A percentile compares a stretch with the other conserved stretches of the same genome.
These are phyloP conservation scores for Drosophila acutilabella DNA, from an alignment of 2,888 invertebrate species.

Conservation along the genomic window DNA sequence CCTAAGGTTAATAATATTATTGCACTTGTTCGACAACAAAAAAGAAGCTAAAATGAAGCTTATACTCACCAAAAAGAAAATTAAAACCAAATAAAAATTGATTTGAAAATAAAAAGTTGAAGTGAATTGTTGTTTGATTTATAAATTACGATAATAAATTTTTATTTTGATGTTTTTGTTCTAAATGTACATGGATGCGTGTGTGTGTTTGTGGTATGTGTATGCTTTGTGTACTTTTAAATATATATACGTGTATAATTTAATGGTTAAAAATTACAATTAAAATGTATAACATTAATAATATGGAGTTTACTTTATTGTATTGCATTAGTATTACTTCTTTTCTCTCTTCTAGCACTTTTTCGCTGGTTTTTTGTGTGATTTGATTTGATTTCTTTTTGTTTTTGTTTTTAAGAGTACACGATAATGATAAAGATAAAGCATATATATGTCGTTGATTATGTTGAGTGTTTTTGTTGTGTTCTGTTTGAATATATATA, in stretches of 20 bases:
- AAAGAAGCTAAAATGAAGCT: neutral
- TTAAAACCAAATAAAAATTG: conserved; percentile 15
- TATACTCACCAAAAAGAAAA: conserved; percentile 41
- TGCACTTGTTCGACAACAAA: conserved; percentile 29
- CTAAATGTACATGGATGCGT: conserved; percentile 73
- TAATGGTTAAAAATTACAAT: conserved; percentile 71
- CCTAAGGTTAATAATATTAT: conserved; percentile 20
- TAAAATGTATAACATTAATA: conserved; percentile 67
- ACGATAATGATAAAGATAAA: conserved; percentile 59
- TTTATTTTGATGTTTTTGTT: conserved; percentile 63
- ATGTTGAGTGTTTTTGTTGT: conserved; percentile 64
- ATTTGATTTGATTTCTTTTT: conserved; percentile 13
- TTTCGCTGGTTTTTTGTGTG: conserved; percentile 32
- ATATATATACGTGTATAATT: conserved; percentile 57
- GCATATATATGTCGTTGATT: conserved; percentile 74
- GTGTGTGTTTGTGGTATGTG: conserved; percentile 23
- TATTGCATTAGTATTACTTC: conserved; percentile 41
- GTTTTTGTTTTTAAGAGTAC: conserved; percentile 35
- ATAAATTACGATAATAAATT: conserved; percentile 71
- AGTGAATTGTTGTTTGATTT: conserved; percentile 25
- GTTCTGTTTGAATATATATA: conserved; percentile 31
- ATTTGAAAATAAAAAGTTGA: no score
- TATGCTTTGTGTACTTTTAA: neutral
- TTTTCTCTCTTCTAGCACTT: conserved; percentile 53
- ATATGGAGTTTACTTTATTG: conserved; percentile 68